A percentile compares a stretch with the other conserved stretches of the same genome.
Conservation (phyloP, 2,113 vertebrate genomes). For the Dasyornis broadbenti region DNA sequence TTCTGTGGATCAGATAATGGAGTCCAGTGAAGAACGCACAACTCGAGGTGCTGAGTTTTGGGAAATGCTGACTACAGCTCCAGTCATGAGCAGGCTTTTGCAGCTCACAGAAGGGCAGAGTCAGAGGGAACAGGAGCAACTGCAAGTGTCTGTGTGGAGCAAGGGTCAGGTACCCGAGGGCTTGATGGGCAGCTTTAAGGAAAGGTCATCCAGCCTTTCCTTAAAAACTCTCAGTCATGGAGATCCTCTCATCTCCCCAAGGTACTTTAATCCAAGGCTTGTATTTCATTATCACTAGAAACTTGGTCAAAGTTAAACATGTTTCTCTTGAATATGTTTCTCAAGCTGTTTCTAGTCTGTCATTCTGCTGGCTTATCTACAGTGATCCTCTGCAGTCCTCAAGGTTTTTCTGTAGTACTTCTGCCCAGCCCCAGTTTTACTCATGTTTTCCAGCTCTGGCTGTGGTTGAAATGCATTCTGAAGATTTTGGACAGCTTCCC, state of each 20-base stretch:
- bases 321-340: not conserved
- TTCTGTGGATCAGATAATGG: not conserved
- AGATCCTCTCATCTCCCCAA: not conserved
- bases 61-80: not conserved
- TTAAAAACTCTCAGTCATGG: not conserved
- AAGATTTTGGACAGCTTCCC: not conserved
- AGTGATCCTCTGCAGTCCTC: not conserved
- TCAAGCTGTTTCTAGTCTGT: not conserved
- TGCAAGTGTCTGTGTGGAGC: not conserved
- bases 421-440: not conserved
- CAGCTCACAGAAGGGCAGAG: too few species aligned
- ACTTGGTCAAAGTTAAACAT: not conserved
- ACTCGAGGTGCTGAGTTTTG: not conserved
- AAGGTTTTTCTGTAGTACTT: not conserved
- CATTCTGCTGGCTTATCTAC: not conserved
- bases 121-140: accelerated
- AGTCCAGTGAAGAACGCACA: not conserved
- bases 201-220: not conserved
- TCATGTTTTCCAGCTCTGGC: not conserved
- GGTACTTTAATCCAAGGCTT: not conserved
- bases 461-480: not conserved
- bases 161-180: not conserved
- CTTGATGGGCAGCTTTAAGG: not conserved
- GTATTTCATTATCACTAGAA: not conserved
- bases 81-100: not conserved